Base-by-base conservation (phyloP, 1,140 invertebrate species). In the Papilio dardanus region DNA sequence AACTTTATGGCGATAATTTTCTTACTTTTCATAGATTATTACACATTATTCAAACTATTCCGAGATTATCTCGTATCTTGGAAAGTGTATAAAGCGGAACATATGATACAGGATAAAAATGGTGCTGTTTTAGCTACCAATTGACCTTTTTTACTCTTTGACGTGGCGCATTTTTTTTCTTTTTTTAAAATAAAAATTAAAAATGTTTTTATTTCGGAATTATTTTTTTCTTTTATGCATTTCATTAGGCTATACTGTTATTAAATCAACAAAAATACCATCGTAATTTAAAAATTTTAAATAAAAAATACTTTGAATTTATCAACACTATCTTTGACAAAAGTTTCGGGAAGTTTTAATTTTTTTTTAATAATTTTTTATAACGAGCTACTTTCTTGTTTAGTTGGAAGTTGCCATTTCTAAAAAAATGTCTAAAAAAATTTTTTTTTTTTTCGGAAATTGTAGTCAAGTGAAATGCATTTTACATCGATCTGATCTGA, bases 21-120 rank as follows among this genome's bases (percentile, higher is more conserved):
- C 37, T 93, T 99, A 30, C 94, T 99, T 10, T 96, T 98, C 84
- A 97, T 97, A 66, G 99, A 99, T 91, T 98, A 98, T 92, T 97
- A 98, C 81, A 97, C 97, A 0, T 94, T 99, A 6, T 99, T 98
- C 83, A 98, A 98, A 93, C 94, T 99, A 71, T 94, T 96, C 4
- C 94, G 98, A 71, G 98, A 99, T 89, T 97, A 97, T 89, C 92
- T 98, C 0, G 95, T 99, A 46, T 96, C 98, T 75, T 96, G 95
- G 93, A 96, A 96, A 87, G 95, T 98, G 6, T 98, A 98, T 83
- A 95, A 95, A 82, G 95, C 96, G 0, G 97, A 98, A 90, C 94
- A 95, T 81, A 94, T 95, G 79, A 95, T 96, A 80, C 95, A 96
- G 85, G 95, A 95, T 73, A 95, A 95, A 86, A 90, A 88, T 71